Conservation (phyloP, 1,140 invertebrate genomes). For the Zeugodacus cucurbitae region DNA sequence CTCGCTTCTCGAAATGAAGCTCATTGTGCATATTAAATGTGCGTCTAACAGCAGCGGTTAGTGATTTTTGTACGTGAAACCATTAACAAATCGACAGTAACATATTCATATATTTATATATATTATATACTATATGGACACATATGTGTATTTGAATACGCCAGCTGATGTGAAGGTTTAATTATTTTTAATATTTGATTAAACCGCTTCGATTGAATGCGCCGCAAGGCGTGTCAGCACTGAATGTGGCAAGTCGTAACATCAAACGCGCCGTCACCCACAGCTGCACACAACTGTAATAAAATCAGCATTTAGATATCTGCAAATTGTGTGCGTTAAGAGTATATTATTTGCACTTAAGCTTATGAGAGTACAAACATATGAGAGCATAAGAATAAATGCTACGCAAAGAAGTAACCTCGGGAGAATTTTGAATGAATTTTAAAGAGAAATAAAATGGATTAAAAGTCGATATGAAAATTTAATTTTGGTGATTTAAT, state of each 20-base stretch:
- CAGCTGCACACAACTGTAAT: not conserved
- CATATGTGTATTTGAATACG: too few relatives aligned
- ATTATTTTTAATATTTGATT: slow-evolving; percentile 9
- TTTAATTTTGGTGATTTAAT: not conserved
- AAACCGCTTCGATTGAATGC: not conserved
- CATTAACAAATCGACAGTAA: too few relatives aligned
- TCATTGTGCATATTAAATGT: too few relatives aligned
- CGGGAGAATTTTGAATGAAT: not conserved
- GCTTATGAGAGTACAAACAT: not conserved
- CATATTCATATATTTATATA: too few relatives aligned
- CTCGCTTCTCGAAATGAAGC: too few relatives aligned
- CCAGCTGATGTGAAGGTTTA: not conserved
- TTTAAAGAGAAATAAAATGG: too few relatives aligned
- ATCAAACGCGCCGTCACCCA: not conserved
- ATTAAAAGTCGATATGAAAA: not conserved
- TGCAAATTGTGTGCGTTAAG: not conserved
- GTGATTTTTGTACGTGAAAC: too few relatives aligned
- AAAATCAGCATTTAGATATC: not conserved
- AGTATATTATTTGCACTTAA: not conserved
- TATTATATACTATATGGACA: too few relatives aligned
- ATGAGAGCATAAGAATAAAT: not conserved
- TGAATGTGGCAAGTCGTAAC: not conserved
- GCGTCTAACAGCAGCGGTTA: too few relatives aligned
- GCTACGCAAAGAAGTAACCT: not conserved
- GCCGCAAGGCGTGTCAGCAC: not conserved